A percentile compares a stretch with the other conserved stretches of the same genome.
Conservation (phyloP, 35 echinoderm and acorn worm genomes). For the Nesometra sesokonis region DNA sequence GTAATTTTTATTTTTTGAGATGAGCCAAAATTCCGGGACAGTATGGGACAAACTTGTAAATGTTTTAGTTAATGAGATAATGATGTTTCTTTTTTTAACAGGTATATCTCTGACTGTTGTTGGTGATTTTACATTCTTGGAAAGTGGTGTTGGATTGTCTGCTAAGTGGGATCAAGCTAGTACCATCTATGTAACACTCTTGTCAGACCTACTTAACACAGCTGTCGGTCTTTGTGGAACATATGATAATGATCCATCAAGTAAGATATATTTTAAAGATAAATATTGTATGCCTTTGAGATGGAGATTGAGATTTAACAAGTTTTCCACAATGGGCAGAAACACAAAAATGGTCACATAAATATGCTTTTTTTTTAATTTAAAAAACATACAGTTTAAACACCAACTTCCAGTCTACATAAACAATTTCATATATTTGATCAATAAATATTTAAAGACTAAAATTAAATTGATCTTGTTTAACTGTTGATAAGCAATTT, state of each 20-base stretch:
- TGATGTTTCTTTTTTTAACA: neutral
- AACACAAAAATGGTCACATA: too few relatives aligned
- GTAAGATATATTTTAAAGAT: conserved; percentile 27
- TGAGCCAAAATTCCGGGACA: neutral
- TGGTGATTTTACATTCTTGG: conserved; percentile 75
- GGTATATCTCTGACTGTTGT: conserved; percentile 55
- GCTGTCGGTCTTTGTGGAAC: conserved; percentile 67
- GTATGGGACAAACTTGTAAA: neutral
- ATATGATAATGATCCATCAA: conserved; percentile 55
- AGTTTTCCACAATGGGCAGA: too few relatives aligned
- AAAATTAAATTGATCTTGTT: too few relatives aligned
- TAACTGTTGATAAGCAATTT: too few relatives aligned
- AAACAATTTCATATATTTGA: too few relatives aligned
- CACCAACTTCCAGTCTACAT: too few relatives aligned
- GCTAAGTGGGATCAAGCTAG: conserved; percentile 55
- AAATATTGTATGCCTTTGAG: too few relatives aligned
- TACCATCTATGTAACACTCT: conserved; percentile 44
- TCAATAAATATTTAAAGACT: too few relatives aligned
- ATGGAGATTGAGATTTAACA: too few relatives aligned
- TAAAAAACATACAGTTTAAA: too few relatives aligned
- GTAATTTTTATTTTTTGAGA: neutral
- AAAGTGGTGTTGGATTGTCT: conserved; percentile 43
- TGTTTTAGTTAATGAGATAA: neutral
- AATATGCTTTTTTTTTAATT: too few relatives aligned
- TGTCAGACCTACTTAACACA: conserved; percentile 26